These are phyloP conservation scores for Aphyosemion australe DNA, from an alignment of 2,113 vertebrate genomes.

Conservation along the genomic window DNA sequence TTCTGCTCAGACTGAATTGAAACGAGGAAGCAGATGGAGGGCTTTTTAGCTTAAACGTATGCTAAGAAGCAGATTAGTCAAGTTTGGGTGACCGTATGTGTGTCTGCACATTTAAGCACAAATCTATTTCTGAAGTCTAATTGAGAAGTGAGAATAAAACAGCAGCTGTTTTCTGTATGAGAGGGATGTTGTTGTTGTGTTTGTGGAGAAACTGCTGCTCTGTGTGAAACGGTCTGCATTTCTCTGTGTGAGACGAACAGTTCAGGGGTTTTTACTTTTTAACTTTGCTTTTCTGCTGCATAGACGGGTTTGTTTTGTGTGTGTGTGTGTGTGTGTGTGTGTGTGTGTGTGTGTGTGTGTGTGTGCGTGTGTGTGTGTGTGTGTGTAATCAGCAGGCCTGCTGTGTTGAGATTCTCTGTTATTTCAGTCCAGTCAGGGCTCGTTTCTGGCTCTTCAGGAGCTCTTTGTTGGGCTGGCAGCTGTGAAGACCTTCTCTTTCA, in stretches of 20 bases:
- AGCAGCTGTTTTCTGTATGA: neutral
- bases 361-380: conserved; percentile 17
- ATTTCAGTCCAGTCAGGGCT: conserved; percentile 27
- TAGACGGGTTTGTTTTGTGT: neutral
- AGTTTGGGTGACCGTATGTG: conserved; percentile 1
- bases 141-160: neutral
- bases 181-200: neutral
- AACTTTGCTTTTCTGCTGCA: conserved; percentile 17
- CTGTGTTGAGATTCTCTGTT: conserved; percentile 36
- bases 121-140: neutral
- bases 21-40: conserved; percentile 41
- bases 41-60: conserved; percentile 38
- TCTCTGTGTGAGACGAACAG: neutral
- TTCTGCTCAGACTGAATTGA: conserved; percentile 17
- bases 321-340: neutral
- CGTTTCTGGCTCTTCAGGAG: conserved; percentile 27
- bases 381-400: conserved; percentile 31
- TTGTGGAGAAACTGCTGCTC: neutral
- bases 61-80: conserved; percentile 24
- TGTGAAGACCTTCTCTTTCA: conserved; percentile 11
- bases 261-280: neutral
- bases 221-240: neutral
- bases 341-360: neutral
- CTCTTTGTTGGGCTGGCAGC: conserved; percentile 18
- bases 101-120: conserved; percentile 2